A percentile compares a stretch with the other conserved stretches of the same genome.
These are phyloP conservation scores for Caenorhabditis becei DNA, from an alignment of 2,888 invertebrate species.

Conservation along the genomic window DNA sequence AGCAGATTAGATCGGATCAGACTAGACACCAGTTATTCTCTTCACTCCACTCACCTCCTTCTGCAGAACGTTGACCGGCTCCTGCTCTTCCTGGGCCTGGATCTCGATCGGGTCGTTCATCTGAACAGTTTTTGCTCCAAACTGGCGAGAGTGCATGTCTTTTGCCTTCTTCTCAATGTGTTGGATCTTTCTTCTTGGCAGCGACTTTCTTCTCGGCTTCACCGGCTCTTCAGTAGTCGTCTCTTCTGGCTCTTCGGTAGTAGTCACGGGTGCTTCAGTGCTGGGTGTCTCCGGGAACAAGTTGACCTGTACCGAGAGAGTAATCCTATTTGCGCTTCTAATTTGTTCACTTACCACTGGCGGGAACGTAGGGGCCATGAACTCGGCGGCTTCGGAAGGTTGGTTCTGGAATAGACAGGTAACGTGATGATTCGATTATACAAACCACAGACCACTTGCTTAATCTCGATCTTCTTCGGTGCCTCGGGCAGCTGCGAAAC, in stretches of 20 bases:
- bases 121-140: constrained; percentile 59
- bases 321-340: neutral
- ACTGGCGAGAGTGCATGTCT: constrained; percentile 60
- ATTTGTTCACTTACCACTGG: constrained; percentile 45
- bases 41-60: constrained; percentile 44
- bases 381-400: constrained; percentile 31
- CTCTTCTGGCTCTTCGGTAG: constrained; percentile 28
- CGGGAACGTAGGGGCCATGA: constrained; percentile 58
- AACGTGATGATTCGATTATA: constrained; percentile 39
- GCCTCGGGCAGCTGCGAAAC: constrained; percentile 39
- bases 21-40: neutral
- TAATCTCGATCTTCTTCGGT: constrained; percentile 34
- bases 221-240: constrained; percentile 25
- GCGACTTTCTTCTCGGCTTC: constrained; percentile 44
- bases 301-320: constrained; percentile 30
- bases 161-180: constrained; percentile 53
- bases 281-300: constrained; percentile 36
- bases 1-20: constrained; percentile 12
- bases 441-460: constrained; percentile 33
- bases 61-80: constrained; percentile 44
- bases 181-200: constrained; percentile 51
- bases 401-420: constrained; percentile 35
- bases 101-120: constrained; percentile 59
- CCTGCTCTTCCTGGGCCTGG: constrained; percentile 53
- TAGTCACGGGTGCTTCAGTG: constrained; percentile 26